Conservation (phyloP, 2,797 vertebrate genomes). For the Amphiprion clarkii region DNA sequence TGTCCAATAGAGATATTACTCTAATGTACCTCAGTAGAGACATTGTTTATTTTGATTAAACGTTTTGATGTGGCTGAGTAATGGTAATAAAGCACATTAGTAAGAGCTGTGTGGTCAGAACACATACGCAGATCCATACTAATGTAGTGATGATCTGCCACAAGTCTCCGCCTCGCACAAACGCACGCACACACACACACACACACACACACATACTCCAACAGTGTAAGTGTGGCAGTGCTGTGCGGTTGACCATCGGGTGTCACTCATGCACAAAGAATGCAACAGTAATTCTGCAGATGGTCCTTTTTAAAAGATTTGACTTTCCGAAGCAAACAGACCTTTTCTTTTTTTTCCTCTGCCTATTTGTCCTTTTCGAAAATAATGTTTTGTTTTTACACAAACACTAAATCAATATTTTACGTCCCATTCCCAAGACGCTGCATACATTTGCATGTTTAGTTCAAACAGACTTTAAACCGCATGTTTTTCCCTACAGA, state of each 20-base stretch:
- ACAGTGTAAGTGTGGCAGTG: constrained; percentile 41
- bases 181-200: too few species aligned
- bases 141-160: constrained; percentile 14
- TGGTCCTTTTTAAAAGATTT: constrained; percentile 1
- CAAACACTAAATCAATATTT: constrained; percentile 7
- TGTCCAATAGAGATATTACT: constrained; percentile 56
- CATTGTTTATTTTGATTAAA: constrained; percentile 75
- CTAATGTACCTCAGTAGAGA: constrained; percentile 55
- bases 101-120: constrained; percentile 42
- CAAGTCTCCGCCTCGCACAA: not conserved
- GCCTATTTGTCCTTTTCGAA: not conserved
- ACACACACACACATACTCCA: constrained; percentile 13
- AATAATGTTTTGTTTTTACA: not conserved
- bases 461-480: not conserved
- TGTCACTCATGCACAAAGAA: constrained; percentile 80
- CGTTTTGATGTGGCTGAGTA: constrained; percentile 61
- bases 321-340: constrained; percentile 1
- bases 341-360: not conserved
- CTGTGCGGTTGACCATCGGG: constrained; percentile 74
- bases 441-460: constrained; percentile 16
- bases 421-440: constrained; percentile 1
- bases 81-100: constrained; percentile 70
- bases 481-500: not conserved
- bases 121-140: not conserved
- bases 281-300: constrained; percentile 15